Base-by-base conservation (phyloP, 2,113 vertebrate genomes). In the Acanthochromis polyacanthus region DNA sequence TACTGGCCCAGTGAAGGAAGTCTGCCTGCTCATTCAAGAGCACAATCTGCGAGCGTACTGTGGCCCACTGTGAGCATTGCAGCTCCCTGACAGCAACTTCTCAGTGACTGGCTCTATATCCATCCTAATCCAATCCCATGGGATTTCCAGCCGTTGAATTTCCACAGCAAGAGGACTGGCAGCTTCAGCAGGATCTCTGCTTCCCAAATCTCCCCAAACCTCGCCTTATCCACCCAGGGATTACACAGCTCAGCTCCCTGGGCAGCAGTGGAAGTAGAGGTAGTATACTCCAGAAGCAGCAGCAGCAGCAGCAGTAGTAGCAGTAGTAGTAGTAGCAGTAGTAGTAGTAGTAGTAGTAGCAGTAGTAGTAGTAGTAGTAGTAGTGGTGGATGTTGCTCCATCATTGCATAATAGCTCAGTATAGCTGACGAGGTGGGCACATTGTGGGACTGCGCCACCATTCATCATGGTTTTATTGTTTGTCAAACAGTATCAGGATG, bases 41-140 rank as follows among this genome's bases (percentile, higher is more conserved):
- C 79, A 76, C 82, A 75, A 53, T 84, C 68, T 74, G 20, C 66
- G 36, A 71, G 73, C 56, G 57, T 23, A 57, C 59, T 70, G 43
- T 66, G 77, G 77, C 58, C 80, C 73, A 73, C 53, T 64, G 81
- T 84, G 85, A 77, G 78, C 72, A 75, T 53, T 57, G 83, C 72
- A 70, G 83, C 80, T 91, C 80, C 80, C 78, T 86, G 87, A 87
- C 85, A 87, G 81, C 81, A 75, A 75, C 87, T 85, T 89, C 84
- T 90, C 89, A 71, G 78, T 88, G 88, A 89, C 87, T 90, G 90
- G 90, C 89, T 92, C 88, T 68, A 79, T 84, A 92, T 85, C 87
- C 82, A 82, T 80, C 78, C 87, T 94, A 92, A 94, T 94, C 91
- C 91, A 88, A 92, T 93, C 93, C 92, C 90, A 53, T 75, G 82